Evolutionary conservation across 2,113 vertebrate genomes (phyloP).

Genomic region (Coregonus clupeaformis): DNA sequence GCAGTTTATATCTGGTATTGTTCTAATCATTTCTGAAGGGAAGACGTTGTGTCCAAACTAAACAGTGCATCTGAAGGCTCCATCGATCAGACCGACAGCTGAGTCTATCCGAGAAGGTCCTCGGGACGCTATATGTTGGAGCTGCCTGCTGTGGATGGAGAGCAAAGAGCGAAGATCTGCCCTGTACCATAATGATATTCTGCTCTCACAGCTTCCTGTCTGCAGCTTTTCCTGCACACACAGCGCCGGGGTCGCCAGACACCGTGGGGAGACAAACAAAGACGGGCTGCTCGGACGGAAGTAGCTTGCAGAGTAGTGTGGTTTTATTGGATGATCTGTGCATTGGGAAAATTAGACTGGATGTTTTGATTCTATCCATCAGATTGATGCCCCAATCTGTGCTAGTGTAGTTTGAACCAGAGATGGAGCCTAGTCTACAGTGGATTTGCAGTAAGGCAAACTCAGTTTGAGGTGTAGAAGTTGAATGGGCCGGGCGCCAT

Average conservation of each 20-base stretch:
- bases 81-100: conserved; percentile 31
- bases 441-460: not conserved
- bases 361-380: conserved; percentile 23
- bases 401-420: not conserved
- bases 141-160: conserved; percentile 18
- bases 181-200: conserved; percentile 53
- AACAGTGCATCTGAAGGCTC: conserved; percentile 52
- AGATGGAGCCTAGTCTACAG: no score
- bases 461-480: not conserved
- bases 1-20: conserved; percentile 13
- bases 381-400: conserved; percentile 15
- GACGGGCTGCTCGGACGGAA: conserved; percentile 34
- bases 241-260: conserved; percentile 33
- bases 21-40: conserved; percentile 17
- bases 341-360: conserved; percentile 3
- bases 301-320: conserved; percentile 25
- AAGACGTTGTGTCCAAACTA: conserved; percentile 50
- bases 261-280: conserved; percentile 51
- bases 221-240: conserved; percentile 54
- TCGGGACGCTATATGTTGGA: conserved; percentile 31
- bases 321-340: conserved; percentile 35
- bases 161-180: not conserved
- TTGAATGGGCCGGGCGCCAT: not conserved
- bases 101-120: conserved; percentile 2
- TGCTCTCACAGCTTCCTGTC: conserved; percentile 48